Evolutionary conservation across 2,113 vertebrate genomes (phyloP), one percentile per base, ranked within the genome.

Genomic region (Rallus limicola): DNA sequence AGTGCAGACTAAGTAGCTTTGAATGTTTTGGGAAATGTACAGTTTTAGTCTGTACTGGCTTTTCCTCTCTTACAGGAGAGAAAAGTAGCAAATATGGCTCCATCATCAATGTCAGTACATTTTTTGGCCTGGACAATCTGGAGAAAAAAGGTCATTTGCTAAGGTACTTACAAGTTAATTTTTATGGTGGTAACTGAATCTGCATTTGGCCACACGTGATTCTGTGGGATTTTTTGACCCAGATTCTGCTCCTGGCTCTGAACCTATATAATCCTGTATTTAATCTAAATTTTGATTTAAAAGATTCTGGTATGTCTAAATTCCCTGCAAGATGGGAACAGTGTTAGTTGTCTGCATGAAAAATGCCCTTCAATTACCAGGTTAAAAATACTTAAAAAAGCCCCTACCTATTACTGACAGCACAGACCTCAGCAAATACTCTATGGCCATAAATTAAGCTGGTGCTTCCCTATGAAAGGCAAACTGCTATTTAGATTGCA

Each of bases 21-120:
- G 16, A 6, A 80, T 38, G 7, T 52, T 90, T 58, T 25, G 52
- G 63, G 75, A 83, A 50, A 12, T 48, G 68, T 67, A 20, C 50
- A 83, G 80, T 68, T 88, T 75, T 77, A 72, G 69, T 83, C 68
- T 93, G 77, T 59, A 50, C 52, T 94, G 58, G 53, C 48, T 87
- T 94, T 88, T 93, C 77, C 69, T 88, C 76, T 92, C 72, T 87
- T 82, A 75, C 50, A 87, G 74, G 69, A 91, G 74, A 82, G 50
- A 69, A 89, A 87, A 79, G 62, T 81, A 87, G 28, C 31, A 93
- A 82, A 92, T 92, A 50, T 5, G 5, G 20, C 92, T 76, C 62
- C 48, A 48, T 78, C 88, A 88, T 42, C 81, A 56, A 0, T 93
- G 77, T 82, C 92, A 89, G 48, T 55, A 62, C 44, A 64, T 87